Evolutionary conservation across 2,888 invertebrate species (phyloP), one percentile per base, ranked within the genome.

Genomic region (Nephrocerus scutellatus): DNA sequence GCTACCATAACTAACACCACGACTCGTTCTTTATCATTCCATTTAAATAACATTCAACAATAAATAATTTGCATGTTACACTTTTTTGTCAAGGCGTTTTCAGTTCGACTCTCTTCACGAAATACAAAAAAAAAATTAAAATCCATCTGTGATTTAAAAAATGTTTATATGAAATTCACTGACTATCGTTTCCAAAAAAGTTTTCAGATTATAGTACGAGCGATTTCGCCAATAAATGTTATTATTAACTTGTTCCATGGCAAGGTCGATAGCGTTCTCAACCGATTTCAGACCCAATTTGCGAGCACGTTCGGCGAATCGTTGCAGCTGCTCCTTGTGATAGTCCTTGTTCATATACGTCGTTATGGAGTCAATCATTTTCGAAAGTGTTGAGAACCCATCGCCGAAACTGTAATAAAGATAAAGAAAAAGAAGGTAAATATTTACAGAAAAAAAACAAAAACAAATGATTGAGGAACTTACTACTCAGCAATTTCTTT

Each of bases 331-430:
- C 36, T 68, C 62, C 35, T 57, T 61, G 39, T 69, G 68, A 39
- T 62, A 66, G 26, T 70, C 70, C 43, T 72, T 73, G 49, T 72
- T 74, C 73, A 75, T 73, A 48, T 68, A 73, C 16, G 60, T 64
- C n/a, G 73, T 69, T 25, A 75, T 56, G 2, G 71, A 65, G 43
- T 70, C 66, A 25, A 75, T 68, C 74, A 75, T 74, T 45, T 70
- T 70, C 15, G 70, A 65, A 25, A 75, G 53, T 4, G 73, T 73
- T 31, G 70, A 71, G 54, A 75, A 75, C 9, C 73, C 74, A 53
- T 73, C 72, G 12, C 75, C 75, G 52, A 71, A 74, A 49, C 75
- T 75, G 41, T 10, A 16, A 37, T 24, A 16, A 13, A 10, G 49
- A 12, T n/a, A 31, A 30, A 34, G 19, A 9, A 52, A 41, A 13